Evolutionary conservation across 2,113 vertebrate genomes (phyloP).

Genomic region (Platysteira castanea): DNA sequence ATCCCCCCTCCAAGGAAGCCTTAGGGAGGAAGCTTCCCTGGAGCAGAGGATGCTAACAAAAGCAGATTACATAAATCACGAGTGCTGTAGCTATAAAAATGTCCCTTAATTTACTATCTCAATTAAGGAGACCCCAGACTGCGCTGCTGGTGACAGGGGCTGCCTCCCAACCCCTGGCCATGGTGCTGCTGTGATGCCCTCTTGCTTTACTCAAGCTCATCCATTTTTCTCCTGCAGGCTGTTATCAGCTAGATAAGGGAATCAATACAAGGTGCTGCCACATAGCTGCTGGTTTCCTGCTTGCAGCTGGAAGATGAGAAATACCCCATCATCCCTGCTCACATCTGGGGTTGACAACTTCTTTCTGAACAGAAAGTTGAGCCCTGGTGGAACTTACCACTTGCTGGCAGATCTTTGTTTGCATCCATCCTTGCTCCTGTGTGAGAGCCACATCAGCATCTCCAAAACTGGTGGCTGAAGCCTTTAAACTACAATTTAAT

Average conservation of each 20-base stretch:
- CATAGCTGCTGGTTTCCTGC: accelerated
- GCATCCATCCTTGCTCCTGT: background rate
- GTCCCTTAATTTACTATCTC: background rate
- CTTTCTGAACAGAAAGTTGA: background rate
- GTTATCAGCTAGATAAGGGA: background rate
- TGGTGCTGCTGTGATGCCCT: accelerated
- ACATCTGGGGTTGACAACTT: background rate
- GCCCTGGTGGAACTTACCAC: background rate
- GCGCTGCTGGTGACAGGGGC: accelerated
- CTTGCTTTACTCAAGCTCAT: background rate
- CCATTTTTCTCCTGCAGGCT: background rate
- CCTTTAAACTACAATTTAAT: background rate
- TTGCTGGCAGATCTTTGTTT: background rate
- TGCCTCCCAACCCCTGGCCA: background rate
- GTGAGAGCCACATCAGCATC: background rate
- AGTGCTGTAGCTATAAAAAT: background rate
- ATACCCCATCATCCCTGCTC: background rate
- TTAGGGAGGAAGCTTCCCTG: background rate
- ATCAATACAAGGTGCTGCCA: background rate
- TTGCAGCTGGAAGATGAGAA: background rate
- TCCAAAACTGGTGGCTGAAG: background rate
- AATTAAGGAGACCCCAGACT: background rate
- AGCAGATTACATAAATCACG: background rate
- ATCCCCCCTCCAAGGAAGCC: background rate
- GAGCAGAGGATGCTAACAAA: background rate